Base-by-base conservation (phyloP, 2,113 vertebrate species). In the Gorsachius goisagi region DNA sequence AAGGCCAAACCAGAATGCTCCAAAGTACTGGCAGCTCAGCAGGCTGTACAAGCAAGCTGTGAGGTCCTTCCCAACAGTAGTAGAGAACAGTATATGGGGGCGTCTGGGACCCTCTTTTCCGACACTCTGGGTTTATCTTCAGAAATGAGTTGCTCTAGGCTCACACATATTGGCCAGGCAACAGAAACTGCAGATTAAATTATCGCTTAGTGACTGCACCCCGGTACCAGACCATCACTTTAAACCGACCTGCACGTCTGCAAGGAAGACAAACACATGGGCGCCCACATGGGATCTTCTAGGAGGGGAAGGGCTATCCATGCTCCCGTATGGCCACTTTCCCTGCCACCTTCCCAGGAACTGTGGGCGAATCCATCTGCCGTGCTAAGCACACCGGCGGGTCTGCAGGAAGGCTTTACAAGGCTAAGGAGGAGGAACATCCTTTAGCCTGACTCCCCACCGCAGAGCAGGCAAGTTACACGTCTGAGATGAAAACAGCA, bases 301-400 rank as follows among this genome's bases (percentile, higher is more conserved):
- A 19, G 50, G 68, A 83, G 17, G 39, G 23, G 37, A 86, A 72
- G 45, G 24, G 30, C 44, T 77, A 55, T 15, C 27, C 2, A 3
- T 74, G 68, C 23, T 89, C 44, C 73, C 4, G 0, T 15, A 30
- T 0, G 3, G 44, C 17, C 30, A 27, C 30, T 39, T 63, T 60
- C 33, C 52, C 44, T 27, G 12, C 13, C 35, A 27, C 63, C 6
- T 63, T 35, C n/a, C 41, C 83, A 56, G 39, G 76, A 81, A 67
- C 12, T 5, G 6, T 4, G 32, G 37, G 20, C 1, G 1, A 89
- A 60, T 22, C 27, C 4, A 3, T 10, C 23, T 16, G 32, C 60
- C 1, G 0, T 2, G 26, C 20, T 8, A 26, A 86, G 27, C 3
- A 2, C 28, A 32, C 3, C 0, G 1, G 52, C 0, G 0, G 3